Base-by-base conservation (phyloP, 2,888 invertebrate genomes). In the Prenolepis imparis region DNA sequence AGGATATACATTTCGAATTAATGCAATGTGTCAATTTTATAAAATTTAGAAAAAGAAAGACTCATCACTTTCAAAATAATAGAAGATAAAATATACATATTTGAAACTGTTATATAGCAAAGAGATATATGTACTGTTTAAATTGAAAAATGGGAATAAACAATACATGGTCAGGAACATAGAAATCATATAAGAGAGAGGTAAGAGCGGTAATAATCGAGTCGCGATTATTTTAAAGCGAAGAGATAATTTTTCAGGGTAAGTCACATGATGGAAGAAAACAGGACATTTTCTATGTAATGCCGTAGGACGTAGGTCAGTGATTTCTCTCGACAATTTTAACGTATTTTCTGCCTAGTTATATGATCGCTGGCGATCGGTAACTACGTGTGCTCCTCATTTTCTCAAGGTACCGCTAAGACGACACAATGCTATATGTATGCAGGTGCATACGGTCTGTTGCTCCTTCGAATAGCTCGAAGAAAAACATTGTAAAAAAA, bases 281-380 rank as follows among this genome's bases (percentile, higher is more conserved):
- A 80, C 78, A 80, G 59, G 78, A 80, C 78, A 72, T 80, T 80
- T 61, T 80, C 78, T 80, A 61, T 36, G 78, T 80, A 72, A 80
- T 80, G 70, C 78, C 78, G 78, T 72, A 70, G 72, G 59, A 78
- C 78, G 44, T 78, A 61, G 78, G 78, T 80, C 78, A 80, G 78
- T 80, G 78, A 80, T 80, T 80, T 80, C 78, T 80, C 78, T 72
- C 36, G 78, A 44, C 59, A 80, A 80, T 80, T 80, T 80, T 80
- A 72, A 80, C 78, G 36, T 80, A 80, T 80, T 80, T 78, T 80
- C 78, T 80, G 72, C 78, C 70, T 80, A 70, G 70, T 80, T 80
- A 72, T 80, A 80, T 41, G 78, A 80, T 80, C 78, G 70, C 32
- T 57, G 78, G 66, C 57, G 77, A 82, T 82, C 82, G 64, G 77